Base-by-base conservation (phyloP, 2,797 vertebrate genomes). In the Mareca penelope region DNA sequence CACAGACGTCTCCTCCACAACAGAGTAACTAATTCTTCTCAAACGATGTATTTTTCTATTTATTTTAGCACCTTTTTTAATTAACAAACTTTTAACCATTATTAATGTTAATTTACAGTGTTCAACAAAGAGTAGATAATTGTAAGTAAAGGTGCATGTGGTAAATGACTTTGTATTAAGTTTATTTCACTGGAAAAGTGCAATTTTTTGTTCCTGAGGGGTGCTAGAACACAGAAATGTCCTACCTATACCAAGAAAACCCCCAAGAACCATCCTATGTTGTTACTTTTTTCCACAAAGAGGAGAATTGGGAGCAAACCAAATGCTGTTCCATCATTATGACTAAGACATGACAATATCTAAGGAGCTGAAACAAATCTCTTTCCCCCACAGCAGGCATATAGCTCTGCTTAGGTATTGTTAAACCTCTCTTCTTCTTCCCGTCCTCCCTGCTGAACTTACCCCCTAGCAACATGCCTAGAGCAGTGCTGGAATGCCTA, bases 11-110 rank as follows among this genome's bases (percentile, higher is more conserved):
- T 29, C 15, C 44, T 76, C 52, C 46, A 29, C 55, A 64, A 77
- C 16, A 75, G 52, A 81, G 71, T 59, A 92, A 59, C 21, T 64
- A 63, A 56, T 65, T 90, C 73, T 12, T 76, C 48, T 93, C 33
- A 37, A 33, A 12, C 37, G 24, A 21, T 48, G 15, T 71, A 3
- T 64, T 87, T 93, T 90, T 60, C 42, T 90, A 46, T 78, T 80
- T 69, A 17, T 67, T 86, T 22, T 77, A 70, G 11, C 18, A 39
- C 16, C 63, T 70, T 42, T 7, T 60, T 56, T 44, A 44, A 59
- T 65, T 61, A 55, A 71, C 33, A 52, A 70, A 17, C 12, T 29
- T 86, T 23, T 53, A 65, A 56, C 16, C 22, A 21, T 68, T 78
- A 40, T 9, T 28, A 37, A 33, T 33, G 24, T 42, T 19, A 85